Evolutionary conservation across 2,888 invertebrate species (phyloP).

Genomic region (Leptodirus hochenwartii): DNA sequence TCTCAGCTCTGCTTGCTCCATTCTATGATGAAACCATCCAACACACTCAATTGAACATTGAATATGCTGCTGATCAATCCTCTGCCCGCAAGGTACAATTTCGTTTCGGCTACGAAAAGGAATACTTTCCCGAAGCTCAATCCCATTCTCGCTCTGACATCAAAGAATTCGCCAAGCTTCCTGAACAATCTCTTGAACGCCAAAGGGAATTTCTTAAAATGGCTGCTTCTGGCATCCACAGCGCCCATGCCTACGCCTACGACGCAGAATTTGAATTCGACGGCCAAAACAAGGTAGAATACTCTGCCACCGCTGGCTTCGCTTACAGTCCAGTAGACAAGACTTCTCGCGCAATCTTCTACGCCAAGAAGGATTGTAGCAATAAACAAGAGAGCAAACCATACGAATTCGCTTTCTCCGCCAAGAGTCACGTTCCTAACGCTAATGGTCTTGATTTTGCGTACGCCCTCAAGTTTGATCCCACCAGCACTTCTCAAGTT

Average conservation of each 20-base stretch:
- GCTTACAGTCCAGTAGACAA: conserved; percentile 36
- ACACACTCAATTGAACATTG: conserved; percentile 30
- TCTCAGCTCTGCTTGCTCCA: conserved; percentile 15
- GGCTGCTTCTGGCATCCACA: conserved; percentile 34
- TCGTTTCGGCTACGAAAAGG: conserved; percentile 23
- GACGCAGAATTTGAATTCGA: conserved; percentile 36
- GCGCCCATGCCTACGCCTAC: conserved; percentile 28
- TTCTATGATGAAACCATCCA: conserved; percentile 27
- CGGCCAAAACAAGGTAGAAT: conserved; percentile 31
- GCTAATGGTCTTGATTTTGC: conserved; percentile 33
- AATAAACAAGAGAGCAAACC: conserved; percentile 19
- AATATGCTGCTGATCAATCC: conserved; percentile 29
- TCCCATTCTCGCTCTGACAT: conserved; percentile 11
- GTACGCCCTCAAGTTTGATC: conserved; percentile 32
- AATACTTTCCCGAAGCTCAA: conserved; percentile 10
- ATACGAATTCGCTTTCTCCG: conserved; percentile 30
- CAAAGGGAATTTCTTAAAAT: conserved; percentile 34
- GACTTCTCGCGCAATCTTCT: conserved; percentile 32
- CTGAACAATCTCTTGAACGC: conserved; percentile 28
- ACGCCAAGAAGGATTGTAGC: conserved; percentile 26
- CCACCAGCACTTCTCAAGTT: conserved; percentile 28
- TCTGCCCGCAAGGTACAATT: conserved; percentile 27
- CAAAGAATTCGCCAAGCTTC: conserved; percentile 16
- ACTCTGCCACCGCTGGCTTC: conserved; percentile 33
- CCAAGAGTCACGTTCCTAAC: conserved; percentile 28